Evolutionary conservation across 2,113 vertebrate genomes (phyloP), one percentile per base, ranked within the genome.

Genomic region (Sciurus niger): DNA sequence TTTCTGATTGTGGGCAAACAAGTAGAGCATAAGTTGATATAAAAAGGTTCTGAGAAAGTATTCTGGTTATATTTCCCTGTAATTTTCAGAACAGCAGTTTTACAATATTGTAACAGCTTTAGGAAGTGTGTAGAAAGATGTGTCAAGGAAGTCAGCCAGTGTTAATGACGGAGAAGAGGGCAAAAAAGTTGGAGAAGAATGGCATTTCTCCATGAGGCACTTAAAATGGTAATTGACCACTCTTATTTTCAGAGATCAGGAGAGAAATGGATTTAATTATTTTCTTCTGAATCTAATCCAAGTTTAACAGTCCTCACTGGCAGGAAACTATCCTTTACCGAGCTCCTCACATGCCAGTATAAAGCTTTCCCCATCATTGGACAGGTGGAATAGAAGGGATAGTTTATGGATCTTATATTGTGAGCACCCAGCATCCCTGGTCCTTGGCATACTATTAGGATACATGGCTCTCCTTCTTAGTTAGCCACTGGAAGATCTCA

Each of bases 91-190:
- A 91, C 37, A 91, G 37, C n/a, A 82, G 76, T 89, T 78, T 89
- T 84, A 60, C 43, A 80, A 79, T 79, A 73, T 1, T 85, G 67
- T n/a, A 90, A 97, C 91, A 96, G 43, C 82, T 28, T 68, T 72
- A 78, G 60, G 82, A 97, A 70, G 79, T 80, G 72, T 93, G 25
- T 53, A 89, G 89, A 90, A 82, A 72, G 58, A 87, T 51, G 48
- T 74, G 90, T 78, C 73, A 97, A 80, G 86, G 55, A 95, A 80
- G 77, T 97, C 48, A 97, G 91, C 87, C 95, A 85, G 72, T 46
- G 30, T 84, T 86, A 58, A 83, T 10, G 40, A n/a, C 51, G 37
- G 20, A n/a, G 13, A 58, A 20, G 43, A 6, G 28, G n/a, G 14
- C 11, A 55, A 11, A 67, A 53, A 63, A 20, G 46, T 17, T 43